Conservation (phyloP, 64 coral and sea anemone genomes). For the Pocillopora damicornis region DNA sequence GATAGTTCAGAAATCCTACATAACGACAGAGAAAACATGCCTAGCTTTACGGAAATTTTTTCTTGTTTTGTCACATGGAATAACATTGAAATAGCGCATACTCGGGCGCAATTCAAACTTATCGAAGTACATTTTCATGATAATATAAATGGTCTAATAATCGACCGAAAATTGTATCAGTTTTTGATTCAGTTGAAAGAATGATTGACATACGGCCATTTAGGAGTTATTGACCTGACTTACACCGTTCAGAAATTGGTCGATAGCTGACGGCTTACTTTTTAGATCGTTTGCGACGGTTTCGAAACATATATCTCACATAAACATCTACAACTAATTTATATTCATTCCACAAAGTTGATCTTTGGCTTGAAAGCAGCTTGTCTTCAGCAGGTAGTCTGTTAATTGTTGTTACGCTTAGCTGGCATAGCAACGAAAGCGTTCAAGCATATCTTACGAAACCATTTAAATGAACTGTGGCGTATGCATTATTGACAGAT, state of each 20-base stretch:
- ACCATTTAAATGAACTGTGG: background rate
- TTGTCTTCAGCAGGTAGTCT: conserved; percentile 23
- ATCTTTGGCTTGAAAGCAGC: conserved; percentile 23
- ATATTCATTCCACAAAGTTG: conserved; percentile 17
- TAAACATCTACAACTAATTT: conserved; percentile 12
- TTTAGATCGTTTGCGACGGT: background rate
- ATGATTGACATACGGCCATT: background rate
- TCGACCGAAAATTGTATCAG: background rate
- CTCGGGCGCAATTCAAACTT: too few species aligned
- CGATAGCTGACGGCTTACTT: background rate
- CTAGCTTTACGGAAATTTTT: too few species aligned
- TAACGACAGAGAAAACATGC: too few species aligned
- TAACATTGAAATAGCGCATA: too few species aligned
- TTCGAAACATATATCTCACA: background rate
- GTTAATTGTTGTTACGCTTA: conserved; percentile 10
- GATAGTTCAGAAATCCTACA: too few species aligned
- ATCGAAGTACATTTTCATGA: too few species aligned
- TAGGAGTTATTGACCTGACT: background rate
- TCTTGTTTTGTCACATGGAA: too few species aligned
- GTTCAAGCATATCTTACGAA: conserved; percentile 20
- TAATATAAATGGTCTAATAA: too few species aligned
- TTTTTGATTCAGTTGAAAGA: background rate
- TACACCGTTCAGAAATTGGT: background rate
- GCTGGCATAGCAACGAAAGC: conserved; percentile 9
- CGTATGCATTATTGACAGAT: background rate